phyloP scores from a whole-genome alignment of 1,140 invertebrate genomes.

The Plutomurus gul region DNA sequence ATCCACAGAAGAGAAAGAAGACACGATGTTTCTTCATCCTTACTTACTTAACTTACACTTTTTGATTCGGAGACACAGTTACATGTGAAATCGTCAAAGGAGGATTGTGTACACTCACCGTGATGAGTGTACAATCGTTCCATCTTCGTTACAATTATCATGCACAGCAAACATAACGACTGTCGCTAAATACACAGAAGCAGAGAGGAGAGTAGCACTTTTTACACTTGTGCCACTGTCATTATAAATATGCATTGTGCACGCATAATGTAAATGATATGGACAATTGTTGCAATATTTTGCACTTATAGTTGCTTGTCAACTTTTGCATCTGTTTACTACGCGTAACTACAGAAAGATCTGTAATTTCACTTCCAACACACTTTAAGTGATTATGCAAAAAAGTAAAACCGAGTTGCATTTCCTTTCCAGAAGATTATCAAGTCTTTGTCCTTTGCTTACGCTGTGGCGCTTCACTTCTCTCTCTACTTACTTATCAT shows the following conservation, averaged over 20 bases:
- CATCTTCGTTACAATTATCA: background rate
- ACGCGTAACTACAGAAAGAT: background rate
- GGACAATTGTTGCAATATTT: background rate
- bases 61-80: too few species aligned
- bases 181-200: too few species aligned
- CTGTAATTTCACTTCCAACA: background rate
- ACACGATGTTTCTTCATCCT: too few species aligned
- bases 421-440: background rate
- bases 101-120: too few species aligned
- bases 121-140: background rate
- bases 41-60: too few species aligned
- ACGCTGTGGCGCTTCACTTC: background rate
- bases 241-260: background rate
- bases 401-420: background rate
- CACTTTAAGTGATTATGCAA: background rate
- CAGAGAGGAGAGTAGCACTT: too few species aligned
- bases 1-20: too few species aligned
- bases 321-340: background rate
- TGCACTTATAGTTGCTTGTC: too few species aligned
- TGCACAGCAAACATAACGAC: background rate
- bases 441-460: constrained; percentile 10
- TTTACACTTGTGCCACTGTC: background rate
- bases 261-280: background rate
- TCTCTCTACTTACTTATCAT: background rate
- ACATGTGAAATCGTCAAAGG: too few species aligned